Conservation (phyloP, 2,888 invertebrate genomes). For the Trilocha varians region DNA sequence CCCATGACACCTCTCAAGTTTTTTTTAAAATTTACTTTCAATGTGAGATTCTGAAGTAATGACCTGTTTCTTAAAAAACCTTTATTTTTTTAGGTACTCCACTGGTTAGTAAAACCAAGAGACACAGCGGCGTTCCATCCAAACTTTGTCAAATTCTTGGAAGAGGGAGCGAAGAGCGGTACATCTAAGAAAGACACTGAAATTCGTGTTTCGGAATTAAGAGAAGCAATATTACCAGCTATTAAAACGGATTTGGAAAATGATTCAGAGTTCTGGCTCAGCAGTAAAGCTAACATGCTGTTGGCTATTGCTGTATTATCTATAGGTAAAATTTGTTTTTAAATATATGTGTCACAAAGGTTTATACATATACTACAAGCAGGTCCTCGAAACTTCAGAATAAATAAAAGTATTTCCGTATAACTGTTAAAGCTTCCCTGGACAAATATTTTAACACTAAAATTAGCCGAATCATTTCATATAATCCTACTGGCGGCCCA, state of each 20-base stretch:
- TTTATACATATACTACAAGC: too few species aligned
- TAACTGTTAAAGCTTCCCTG: too few species aligned
- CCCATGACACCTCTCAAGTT: too few species aligned
- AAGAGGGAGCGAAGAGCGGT: slow-evolving; percentile 80
- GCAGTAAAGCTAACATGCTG: slow-evolving; percentile 77
- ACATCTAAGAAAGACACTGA: slow-evolving; percentile 82
- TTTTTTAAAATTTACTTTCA: background rate
- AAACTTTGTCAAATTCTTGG: slow-evolving; percentile 79
- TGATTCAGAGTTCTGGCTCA: slow-evolving; percentile 79
- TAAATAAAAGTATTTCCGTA: too few species aligned
- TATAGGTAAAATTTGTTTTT: slow-evolving; percentile 55
- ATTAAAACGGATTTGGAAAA: slow-evolving; percentile 70
- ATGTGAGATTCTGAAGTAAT: background rate
- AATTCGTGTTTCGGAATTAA: slow-evolving; percentile 78
- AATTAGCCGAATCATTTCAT: too few species aligned
- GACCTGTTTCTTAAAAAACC: background rate
- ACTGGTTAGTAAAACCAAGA: slow-evolving; percentile 90
- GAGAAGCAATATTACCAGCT: slow-evolving; percentile 75
- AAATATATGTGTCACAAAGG: too few species aligned
- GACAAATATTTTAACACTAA: too few species aligned
- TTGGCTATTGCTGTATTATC: slow-evolving; percentile 81
- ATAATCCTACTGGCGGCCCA: too few species aligned
- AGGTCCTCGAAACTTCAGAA: too few species aligned
- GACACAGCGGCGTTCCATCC: slow-evolving; percentile 89
- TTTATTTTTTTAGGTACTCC: slow-evolving; percentile 64